phyloP scores from a whole-genome alignment of 2,113 vertebrate species.

The Argyrosomus japonicus region DNA sequence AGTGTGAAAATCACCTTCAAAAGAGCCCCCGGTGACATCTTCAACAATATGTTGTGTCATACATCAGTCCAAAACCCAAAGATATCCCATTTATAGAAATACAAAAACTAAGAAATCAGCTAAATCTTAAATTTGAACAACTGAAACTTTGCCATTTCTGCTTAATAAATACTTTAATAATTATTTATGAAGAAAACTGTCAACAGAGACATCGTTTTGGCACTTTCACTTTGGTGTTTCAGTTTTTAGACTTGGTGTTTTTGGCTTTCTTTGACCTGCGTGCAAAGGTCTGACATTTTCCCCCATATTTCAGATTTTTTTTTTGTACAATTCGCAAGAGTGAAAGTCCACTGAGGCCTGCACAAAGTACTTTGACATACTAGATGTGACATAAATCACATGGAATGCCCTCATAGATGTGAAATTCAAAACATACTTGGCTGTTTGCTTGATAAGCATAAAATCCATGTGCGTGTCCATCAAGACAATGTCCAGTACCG shows the following conservation, averaged over 20 bases:
- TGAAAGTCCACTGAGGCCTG: background rate
- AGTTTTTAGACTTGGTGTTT: no score
- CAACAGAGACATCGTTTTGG: background rate
- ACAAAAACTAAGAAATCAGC: background rate
- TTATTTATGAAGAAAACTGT: background rate
- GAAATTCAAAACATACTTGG: constrained; percentile 42
- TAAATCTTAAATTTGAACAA: background rate
- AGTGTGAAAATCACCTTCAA: no score
- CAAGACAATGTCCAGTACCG: constrained; percentile 47
- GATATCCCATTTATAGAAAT: background rate
- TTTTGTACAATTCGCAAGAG: background rate
- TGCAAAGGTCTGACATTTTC: background rate
- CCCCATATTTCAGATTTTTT: background rate
- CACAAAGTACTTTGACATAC: background rate
- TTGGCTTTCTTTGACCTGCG: background rate
- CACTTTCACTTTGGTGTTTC: no score
- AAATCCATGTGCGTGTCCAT: constrained; percentile 31
- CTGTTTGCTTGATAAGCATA: constrained; percentile 44
- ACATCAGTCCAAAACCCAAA: background rate
- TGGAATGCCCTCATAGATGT: constrained; percentile 36
- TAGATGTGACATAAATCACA: constrained; percentile 24
- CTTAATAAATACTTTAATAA: background rate
- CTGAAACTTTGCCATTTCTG: background rate
- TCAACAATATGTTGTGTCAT: background rate
- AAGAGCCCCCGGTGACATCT: no score